Conservation (phyloP, 2,888 invertebrate genomes). For the Meandrusa payeni region DNA sequence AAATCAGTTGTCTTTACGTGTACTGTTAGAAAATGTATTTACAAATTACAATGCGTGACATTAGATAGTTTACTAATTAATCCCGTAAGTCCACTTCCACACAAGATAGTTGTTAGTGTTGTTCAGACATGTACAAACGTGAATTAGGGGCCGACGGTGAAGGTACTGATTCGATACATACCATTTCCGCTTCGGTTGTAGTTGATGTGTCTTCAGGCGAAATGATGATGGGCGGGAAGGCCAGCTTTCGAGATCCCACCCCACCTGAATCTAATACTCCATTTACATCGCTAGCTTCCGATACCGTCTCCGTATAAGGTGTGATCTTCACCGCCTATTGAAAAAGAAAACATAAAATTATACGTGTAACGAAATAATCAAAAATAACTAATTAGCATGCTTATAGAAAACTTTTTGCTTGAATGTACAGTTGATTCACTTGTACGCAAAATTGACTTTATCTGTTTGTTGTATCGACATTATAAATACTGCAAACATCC, state of each 20-base stretch:
- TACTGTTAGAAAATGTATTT: slow-evolving; percentile 51
- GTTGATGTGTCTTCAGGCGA: slow-evolving; percentile 49
- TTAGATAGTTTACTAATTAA: slow-evolving; percentile 40
- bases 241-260: slow-evolving; percentile 45
- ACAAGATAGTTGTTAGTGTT: slow-evolving; percentile 41
- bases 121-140: slow-evolving; percentile 35
- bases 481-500: not conserved
- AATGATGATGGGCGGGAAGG: slow-evolving; percentile 41
- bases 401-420: slow-evolving; percentile 2
- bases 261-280: slow-evolving; percentile 42
- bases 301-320: slow-evolving; percentile 58
- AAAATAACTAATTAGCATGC: slow-evolving; percentile 13
- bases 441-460: not conserved
- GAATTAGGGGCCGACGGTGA: slow-evolving; percentile 29
- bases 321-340: slow-evolving; percentile 61
- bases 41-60: slow-evolving; percentile 50
- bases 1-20: slow-evolving; percentile 51
- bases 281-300: slow-evolving; percentile 55
- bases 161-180: slow-evolving; percentile 35
- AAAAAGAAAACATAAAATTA: slow-evolving; percentile 24
- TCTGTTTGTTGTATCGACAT: not conserved
- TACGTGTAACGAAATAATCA: not conserved
- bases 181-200: slow-evolving; percentile 62
- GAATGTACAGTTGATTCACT: not conserved
- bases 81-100: slow-evolving; percentile 53